A percentile compares a stretch with the other conserved stretches of the same genome.
Evolutionary conservation across 2,888 invertebrate species (phyloP).

Genomic region (Protophormia terraenovae): DNA sequence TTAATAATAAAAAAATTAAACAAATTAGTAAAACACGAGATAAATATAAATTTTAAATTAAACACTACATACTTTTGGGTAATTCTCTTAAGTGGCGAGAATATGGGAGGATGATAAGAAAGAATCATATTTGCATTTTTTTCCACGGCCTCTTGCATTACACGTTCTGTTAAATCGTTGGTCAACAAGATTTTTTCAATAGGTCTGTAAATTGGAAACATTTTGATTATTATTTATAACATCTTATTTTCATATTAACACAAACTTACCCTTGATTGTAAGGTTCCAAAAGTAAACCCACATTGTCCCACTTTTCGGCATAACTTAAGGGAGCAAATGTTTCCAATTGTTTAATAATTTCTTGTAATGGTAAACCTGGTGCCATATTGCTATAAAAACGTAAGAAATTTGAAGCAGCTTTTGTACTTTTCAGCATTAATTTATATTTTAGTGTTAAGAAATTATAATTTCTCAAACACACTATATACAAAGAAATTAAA

Average conservation of each 20-base stretch:
- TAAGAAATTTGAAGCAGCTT: constrained; percentile 2
- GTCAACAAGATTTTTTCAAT: constrained; percentile 90
- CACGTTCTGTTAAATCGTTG: constrained; percentile 95
- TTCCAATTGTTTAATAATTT: constrained; percentile 84
- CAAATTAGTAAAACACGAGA: not conserved
- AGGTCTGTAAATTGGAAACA: constrained; percentile 73
- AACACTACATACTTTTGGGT: constrained; percentile 88
- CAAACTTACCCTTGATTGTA: constrained; percentile 82
- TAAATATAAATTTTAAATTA: not conserved
- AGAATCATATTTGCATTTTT: constrained; percentile 89
- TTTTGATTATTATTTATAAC: too few species aligned
- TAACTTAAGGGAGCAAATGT: constrained; percentile 86
- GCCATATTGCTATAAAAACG: constrained; percentile 48
- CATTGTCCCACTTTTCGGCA: constrained; percentile 97
- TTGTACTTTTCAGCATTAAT: constrained; percentile 30
- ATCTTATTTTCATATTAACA: not conserved
- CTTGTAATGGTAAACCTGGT: constrained; percentile 58
- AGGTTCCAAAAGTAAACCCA: constrained; percentile 94
- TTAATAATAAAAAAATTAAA: constrained; percentile 70
- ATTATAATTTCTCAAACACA: not conserved
- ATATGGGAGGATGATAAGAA: constrained; percentile 98
- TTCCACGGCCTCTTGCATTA: constrained; percentile 90
- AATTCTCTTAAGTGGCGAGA: constrained; percentile 90
- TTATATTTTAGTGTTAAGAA: not conserved
- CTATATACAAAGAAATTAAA: not conserved